Evolutionary conservation across 2,797 vertebrate species (phyloP), one percentile per base, ranked within the genome.

Genomic region (Coranthus polyacanthus): DNA sequence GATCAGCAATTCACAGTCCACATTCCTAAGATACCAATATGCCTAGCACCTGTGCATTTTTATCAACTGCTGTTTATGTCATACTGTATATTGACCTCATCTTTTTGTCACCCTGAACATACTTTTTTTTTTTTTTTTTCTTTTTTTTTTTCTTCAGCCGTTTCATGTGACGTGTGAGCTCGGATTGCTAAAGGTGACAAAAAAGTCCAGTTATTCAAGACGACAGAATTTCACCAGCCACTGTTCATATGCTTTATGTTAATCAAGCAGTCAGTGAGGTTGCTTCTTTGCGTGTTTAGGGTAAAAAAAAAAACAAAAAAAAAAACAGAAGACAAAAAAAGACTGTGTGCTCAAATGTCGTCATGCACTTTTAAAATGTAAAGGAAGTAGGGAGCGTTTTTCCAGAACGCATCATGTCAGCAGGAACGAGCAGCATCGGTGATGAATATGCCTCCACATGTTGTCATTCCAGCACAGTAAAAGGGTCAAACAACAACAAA

Each of bases 21-120:
- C 88, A 88, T 89, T 90, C 83, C 87, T 68, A 34, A 18, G 1
- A 42, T 29, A 75, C 79, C 80, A 56, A 69, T 71, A 26, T 78
- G 80, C 74, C 83, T 82, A 26, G 44, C 74, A 82, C 72, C 57
- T 58, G 53, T 81, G 77, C 72, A 21, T 76, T 73, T 73, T 46
- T 69, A 74, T 52, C 12, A 67, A 45, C 59, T 79, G 69, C 74
- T 82, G 47, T 79, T 70, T 59, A n/a, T 65, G 53, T 86, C 32
- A 26, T 49, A 55, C 29, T 82, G 72, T 81, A 64, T 24, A 72
- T 71, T 50, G 66, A 46, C 22, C 29, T 78, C 53, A 41, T 80
- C 44, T 66, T 71, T 73, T 7, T 52, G 36, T 68, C n/a, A 3
- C 62, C 58, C 39, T 49, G 0, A 58, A 39, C 41, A 15, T 37